phyloP scores from a whole-genome alignment of 1,140 invertebrate genomes.

The Araneus ventricosus region DNA sequence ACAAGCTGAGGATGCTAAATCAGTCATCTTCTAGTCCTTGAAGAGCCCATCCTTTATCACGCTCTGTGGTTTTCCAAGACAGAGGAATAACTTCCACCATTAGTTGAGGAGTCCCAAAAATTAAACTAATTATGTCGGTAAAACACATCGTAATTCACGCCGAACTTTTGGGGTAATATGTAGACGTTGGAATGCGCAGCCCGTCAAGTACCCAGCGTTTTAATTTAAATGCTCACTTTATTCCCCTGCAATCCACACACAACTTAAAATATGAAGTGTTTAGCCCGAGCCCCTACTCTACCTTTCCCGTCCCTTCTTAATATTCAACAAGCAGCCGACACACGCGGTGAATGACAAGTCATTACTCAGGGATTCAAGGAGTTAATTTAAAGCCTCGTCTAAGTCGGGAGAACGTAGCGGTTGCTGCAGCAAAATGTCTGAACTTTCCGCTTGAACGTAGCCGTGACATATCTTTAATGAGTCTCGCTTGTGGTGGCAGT shows the following conservation, averaged over 20 bases:
- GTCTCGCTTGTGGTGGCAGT: background rate
- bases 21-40: background rate
- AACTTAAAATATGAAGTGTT: constrained; percentile 20
- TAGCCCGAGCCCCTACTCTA: background rate
- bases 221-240: constrained; percentile 38
- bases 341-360: constrained; percentile 25
- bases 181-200: background rate
- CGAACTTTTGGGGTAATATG: background rate
- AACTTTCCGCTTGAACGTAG: constrained; percentile 18
- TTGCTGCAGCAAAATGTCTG: background rate
- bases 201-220: background rate
- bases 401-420: background rate
- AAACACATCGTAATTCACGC: constrained; percentile 13
- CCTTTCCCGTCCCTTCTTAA: background rate
- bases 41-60: background rate
- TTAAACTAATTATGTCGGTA: background rate
- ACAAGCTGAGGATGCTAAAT: background rate
- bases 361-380: constrained; percentile 49
- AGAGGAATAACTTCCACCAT: background rate
- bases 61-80: background rate
- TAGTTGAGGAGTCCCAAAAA: background rate
- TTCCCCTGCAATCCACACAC: background rate
- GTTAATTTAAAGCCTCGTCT: constrained; percentile 38
- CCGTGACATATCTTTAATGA: constrained; percentile 40
- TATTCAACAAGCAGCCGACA: constrained; percentile 50